phyloP scores from a whole-genome alignment of 2,888 invertebrate genomes.

The Apodemia hepburni region DNA sequence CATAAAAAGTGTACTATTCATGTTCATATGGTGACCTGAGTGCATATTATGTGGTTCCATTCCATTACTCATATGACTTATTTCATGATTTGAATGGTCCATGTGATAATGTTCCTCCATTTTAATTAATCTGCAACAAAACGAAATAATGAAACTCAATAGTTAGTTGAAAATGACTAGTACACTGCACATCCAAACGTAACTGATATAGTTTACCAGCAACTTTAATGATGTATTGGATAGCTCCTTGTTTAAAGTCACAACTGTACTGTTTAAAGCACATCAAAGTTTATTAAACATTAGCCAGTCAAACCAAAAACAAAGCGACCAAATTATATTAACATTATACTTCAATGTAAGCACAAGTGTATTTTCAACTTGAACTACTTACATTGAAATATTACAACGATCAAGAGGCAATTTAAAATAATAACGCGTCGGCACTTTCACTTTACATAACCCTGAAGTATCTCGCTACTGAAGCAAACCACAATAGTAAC shows the following conservation, averaged over 20 bases:
- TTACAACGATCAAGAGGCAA: neutral
- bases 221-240: neutral
- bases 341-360: neutral
- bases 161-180: neutral
- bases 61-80: conserved; percentile 26
- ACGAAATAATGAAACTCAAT: neutral
- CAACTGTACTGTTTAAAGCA: conserved; percentile 24
- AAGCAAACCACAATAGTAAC: conserved; percentile 9
- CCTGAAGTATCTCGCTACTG: conserved; percentile 9
- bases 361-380: neutral
- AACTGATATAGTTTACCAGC: neutral
- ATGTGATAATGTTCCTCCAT: conserved; percentile 38
- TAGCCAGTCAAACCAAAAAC: conserved; percentile 27
- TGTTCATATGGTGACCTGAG: conserved; percentile 37
- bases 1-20: conserved; percentile 35
- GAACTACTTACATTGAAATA: conserved; percentile 8
- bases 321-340: conserved; percentile 18
- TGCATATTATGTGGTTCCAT: conserved; percentile 15
- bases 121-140: conserved; percentile 12
- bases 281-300: conserved; percentile 36
- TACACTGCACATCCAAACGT: neutral
- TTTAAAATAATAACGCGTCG: conserved; percentile 28
- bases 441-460: conserved; percentile 37
- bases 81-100: conserved; percentile 43
- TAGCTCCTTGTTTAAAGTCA: conserved; percentile 16